phyloP scores from a whole-genome alignment of 2,797 vertebrate genomes.

The Squalus acanthias region DNA sequence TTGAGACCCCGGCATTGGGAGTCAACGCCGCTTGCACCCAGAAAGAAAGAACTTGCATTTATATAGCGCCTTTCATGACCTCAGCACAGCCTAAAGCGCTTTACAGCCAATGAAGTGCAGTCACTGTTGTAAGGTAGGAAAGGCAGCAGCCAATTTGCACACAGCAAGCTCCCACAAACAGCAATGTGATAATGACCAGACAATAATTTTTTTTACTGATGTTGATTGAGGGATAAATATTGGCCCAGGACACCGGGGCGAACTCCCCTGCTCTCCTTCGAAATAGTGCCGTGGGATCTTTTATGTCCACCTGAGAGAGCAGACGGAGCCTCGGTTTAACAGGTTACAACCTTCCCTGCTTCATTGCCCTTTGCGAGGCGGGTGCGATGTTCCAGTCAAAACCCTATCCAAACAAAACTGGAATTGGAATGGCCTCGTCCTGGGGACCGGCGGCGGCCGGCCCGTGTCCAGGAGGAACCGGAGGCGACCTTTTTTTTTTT shows the following conservation, averaged over 20 bases:
- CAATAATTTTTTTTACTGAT: not conserved
- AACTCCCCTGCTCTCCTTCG: not conserved
- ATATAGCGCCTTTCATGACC: not conserved
- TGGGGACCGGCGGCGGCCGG: too few relatives aligned
- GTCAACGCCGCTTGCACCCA: not conserved
- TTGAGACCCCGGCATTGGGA: not conserved
- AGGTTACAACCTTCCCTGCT: too few relatives aligned
- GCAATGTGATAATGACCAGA: not conserved
- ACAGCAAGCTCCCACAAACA: not conserved
- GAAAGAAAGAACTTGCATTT: not conserved
- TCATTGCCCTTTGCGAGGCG: too few relatives aligned
- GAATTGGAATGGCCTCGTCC: too few relatives aligned
- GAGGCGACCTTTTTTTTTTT: too few relatives aligned
- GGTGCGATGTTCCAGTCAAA: too few relatives aligned
- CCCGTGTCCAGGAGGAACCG: too few relatives aligned
- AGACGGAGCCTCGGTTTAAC: not conserved
- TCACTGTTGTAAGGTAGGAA: not conserved
- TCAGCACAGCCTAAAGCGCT: not conserved
- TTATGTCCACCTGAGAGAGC: not conserved
- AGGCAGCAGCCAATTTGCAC: not conserved
- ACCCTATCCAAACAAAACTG: too few relatives aligned
- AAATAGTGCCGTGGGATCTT: not conserved
- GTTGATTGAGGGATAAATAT: not conserved
- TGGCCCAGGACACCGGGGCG: not conserved
- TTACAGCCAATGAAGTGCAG: not conserved